Evolutionary conservation across 2,888 invertebrate genomes (phyloP).

Genomic region (Cataglyphis albicans): DNA sequence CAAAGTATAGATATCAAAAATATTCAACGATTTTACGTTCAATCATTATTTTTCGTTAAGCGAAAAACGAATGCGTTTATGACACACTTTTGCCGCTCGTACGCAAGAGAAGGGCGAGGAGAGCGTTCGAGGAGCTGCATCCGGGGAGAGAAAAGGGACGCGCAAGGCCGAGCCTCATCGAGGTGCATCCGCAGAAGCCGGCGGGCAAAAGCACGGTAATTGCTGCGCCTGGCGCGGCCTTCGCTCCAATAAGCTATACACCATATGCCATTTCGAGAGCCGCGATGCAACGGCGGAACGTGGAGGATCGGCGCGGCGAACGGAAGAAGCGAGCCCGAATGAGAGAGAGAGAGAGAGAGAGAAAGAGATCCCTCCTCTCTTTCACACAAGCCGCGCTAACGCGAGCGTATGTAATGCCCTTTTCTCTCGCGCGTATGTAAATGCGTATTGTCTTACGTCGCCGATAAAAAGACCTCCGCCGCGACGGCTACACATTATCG

Average conservation of each 20-base stretch:
- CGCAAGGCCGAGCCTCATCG: conserved; percentile 62
- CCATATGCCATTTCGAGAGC: conserved; percentile 71
- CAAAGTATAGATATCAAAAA: background rate
- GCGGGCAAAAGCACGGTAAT: conserved; percentile 81
- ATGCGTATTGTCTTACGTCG: conserved; percentile 84
- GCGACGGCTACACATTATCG: conserved; percentile 81
- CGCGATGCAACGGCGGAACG: conserved; percentile 25
- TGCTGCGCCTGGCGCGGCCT: conserved; percentile 77
- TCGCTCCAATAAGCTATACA: conserved; percentile 77
- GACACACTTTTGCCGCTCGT: conserved; percentile 37
- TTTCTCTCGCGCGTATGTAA: conserved; percentile 82
- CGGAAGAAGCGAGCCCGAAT: conserved; percentile 28
- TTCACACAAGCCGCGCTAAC: conserved; percentile 60
- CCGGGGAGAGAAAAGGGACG: conserved; percentile 28
- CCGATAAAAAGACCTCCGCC: conserved; percentile 84
- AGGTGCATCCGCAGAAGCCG: conserved; percentile 76
- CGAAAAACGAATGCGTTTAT: conserved; percentile 13
- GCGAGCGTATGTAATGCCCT: conserved; percentile 66
- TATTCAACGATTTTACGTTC: background rate
- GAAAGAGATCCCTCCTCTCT: conserved; percentile 35
- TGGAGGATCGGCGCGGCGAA: conserved; percentile 34
- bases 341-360: background rate
- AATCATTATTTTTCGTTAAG: conserved; percentile 18
- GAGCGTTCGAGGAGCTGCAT: conserved; percentile 5
- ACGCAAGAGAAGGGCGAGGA: background rate